Evolutionary conservation across 2,113 vertebrate genomes (phyloP), one percentile per base, ranked within the genome.

Genomic region (Calidris pygmaea): DNA sequence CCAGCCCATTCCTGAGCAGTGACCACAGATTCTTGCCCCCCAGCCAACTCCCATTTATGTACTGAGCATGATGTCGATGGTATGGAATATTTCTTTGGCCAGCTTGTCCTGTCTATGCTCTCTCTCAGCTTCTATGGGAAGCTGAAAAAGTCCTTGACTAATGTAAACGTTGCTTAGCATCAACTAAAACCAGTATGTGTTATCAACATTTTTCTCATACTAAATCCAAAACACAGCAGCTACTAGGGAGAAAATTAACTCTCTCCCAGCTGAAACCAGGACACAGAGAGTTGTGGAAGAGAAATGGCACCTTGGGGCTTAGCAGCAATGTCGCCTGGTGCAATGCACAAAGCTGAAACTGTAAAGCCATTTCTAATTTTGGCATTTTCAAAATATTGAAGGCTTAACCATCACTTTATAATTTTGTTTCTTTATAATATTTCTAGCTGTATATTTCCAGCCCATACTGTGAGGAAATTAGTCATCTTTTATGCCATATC

Each of bases 251-350:
- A 66, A 66, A 66, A 45, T 66, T 32, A 66, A 66, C 63, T 32
- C 39, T 45, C 7, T 66, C 14, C 63, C 41, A 43, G 41, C 13
- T 32, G 63, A 43, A 66, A 66, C 20, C 8, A 66, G 41, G 41
- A 23, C 12, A 45, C 43, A 22, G 17, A 39, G 29, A 41, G 6
- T 5, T 34, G 63, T n/a, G 29, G 55, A 48, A 70, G 21, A 16
- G 11, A 34, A 70, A 66, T 5, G 2, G 32, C 7, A 3, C 21
- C 7, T 10, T 34, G 39, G 43, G 34, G 26, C 41, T 78, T 27
- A 35, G 55, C 27, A 34, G 43, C 0, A 0, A 55, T 32, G 10
- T 35, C 0, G 0, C 24, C 37, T 14, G 15, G 9, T 39, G 10
- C n/a, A 53, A 20, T 0, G 0, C 74, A 18, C 4, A 30, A 65